Base-by-base conservation (phyloP, 2,888 invertebrate species). In the Alsophila aescularia region DNA sequence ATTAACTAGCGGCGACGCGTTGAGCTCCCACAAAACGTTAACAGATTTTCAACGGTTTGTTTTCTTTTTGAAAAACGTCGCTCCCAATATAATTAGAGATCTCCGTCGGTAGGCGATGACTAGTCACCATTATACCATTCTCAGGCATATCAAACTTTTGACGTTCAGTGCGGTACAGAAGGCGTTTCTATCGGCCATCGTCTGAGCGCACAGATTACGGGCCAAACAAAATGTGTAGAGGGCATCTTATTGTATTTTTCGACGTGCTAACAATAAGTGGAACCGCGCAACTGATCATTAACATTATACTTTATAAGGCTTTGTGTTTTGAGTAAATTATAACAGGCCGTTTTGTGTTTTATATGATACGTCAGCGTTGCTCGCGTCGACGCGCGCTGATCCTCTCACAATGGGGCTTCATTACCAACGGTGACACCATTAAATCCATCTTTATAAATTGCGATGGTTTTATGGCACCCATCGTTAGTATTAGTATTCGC, bases 311-410 rank as follows among this genome's bases (percentile, higher is more conserved):
- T 63, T 87, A 85, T 85, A 88, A 80, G 90, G 90, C 89, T 89
- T 90, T 91, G 90, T 91, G 84, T 91, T 90, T 91, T 90, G 90
- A 89, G 90, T 90, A 90, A 91, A 90, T 90, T 90, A 90, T 91
- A 90, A 90, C 89, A 88, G 86, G 78, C 79, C 80, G 77, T 81
- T 79, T 82, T 83, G 79, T 77, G 78, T 83, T 85, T 85, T 83
- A 83, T 85, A 80, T 79, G 83, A 86, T 80, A 79, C 77, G 81
- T 80, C 83, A 79, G 67, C 66, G 63, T 51, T 67, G 75, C 68
- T 70, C 69, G 72, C 69, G 69, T 69, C 68, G 77, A 73, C 75
- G 73, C 73, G 74, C 77, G 68, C 73, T 73, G 60, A 64, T 66
- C 61, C 64, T 58, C 63, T 64, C 67, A 85, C 87, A 87, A 87